These are phyloP conservation scores for Aphidius gifuensis DNA, from an alignment of 1,140 invertebrate genomes.

Conservation along the genomic window DNA sequence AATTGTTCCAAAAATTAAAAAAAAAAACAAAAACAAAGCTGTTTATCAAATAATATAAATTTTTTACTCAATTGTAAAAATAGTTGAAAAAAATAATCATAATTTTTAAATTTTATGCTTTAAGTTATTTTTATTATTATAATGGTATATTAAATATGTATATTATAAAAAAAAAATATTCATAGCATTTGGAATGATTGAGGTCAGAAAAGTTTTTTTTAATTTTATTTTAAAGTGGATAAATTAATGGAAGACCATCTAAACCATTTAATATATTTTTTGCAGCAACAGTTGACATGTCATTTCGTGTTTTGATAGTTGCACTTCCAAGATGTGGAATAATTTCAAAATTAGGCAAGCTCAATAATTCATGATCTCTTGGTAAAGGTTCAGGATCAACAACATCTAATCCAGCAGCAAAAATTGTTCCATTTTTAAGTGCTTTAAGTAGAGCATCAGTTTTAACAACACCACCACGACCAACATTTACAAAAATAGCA, in stretches of 20 bases:
- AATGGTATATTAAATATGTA: not conserved
- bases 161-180: not conserved
- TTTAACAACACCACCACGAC: conserved; percentile 72
- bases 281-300: conserved; percentile 76
- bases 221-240: conserved; percentile 25
- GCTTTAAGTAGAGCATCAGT: conserved; percentile 74
- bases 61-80: no score
- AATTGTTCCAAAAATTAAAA: no score
- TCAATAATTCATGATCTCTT: conserved; percentile 69
- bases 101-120: conserved; percentile 4
- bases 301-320: conserved; percentile 69
- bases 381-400: conserved; percentile 86
- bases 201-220: not conserved
- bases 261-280: conserved; percentile 78
- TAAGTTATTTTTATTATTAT: no score
- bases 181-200: not conserved
- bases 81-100: not conserved
- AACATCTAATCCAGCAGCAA: conserved; percentile 86
- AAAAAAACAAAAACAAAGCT: no score
- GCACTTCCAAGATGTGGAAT: conserved; percentile 86
- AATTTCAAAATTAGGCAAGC: conserved; percentile 75
- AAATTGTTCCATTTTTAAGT: conserved; percentile 68
- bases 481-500: conserved; percentile 77
- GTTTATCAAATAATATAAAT: no score
- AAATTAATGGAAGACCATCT: conserved; percentile 65